Evolutionary conservation across 2,113 vertebrate genomes (phyloP), one percentile per base, ranked within the genome.

Genomic region (Cavia aperea): DNA sequence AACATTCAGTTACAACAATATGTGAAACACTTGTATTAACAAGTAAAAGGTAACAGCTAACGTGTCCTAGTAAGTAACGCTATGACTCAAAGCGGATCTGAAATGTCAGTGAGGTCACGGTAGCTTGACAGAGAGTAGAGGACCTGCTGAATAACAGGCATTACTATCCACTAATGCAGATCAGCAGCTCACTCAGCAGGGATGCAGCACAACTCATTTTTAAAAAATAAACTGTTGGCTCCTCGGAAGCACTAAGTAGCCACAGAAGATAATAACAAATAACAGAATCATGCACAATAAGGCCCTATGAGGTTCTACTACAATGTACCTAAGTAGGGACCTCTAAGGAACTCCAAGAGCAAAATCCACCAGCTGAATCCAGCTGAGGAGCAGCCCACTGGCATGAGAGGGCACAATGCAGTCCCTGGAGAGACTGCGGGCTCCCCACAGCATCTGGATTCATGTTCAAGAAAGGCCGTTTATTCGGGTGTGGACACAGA

Each of bases 1-100:
- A 96, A 86, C 92, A 94, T 39, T 73, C 65, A 89, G 75, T 78
- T 93, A 92, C 19, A 65, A 89, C 36, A 87, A 86, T 63, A 58
- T 51, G 36, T 5, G 75, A 92, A 94, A 94, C 70, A 86, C 77
- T 89, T 90, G 94, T 89, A 72, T 91, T 92, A 93, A 95, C 93
- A 94, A 66, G 77, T 31, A 46, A 93, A 93, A 62, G 36, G 85
- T 86, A 94, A 81, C 62, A 84, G 94, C 46, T 63, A 81, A 84
- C 73, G 51, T 91, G 93, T 90, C 85, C 62, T 66, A 81, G 90
- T 92, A 94, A 93, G 88, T 12, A 29, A 49, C 11, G 49, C 39
- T 86, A 49, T 63, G 84, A 94, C 86, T 94, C 83, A 26, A 51
- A 88, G 58, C 29, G 83, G 92, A 91, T 65, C 39, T 83, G 84